Conservation (phyloP, 2,797 vertebrate species). For the Sebastes melanostomus region DNA sequence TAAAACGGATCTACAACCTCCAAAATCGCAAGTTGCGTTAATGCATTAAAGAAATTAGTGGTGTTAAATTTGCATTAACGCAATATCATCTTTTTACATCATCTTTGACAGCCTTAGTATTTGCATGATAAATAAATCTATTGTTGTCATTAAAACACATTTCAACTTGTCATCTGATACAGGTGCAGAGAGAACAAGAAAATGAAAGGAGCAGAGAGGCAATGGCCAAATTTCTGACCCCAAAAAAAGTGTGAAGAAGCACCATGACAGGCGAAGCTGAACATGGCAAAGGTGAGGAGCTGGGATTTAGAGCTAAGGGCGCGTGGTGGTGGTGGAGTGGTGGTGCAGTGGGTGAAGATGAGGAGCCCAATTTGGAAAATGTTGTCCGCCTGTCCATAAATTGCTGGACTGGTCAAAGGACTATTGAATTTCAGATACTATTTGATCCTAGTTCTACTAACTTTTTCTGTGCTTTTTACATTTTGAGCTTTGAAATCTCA, state of each 20-base stretch:
- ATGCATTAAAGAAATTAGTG: no score
- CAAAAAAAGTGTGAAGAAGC: neutral
- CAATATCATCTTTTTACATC: no score
- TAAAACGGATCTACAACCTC: no score
- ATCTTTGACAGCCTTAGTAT: no score
- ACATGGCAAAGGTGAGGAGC: neutral
- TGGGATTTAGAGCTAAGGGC: neutral
- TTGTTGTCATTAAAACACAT: neutral
- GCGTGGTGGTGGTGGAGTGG: neutral
- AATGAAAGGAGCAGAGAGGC: no score
- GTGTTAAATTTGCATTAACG: no score
- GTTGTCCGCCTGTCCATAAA: neutral
- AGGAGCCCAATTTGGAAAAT: neutral
- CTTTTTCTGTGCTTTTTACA: neutral
- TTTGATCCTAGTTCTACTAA: neutral
- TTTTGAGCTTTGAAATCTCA: slow-evolving; percentile 4
- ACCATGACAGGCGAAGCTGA: neutral
- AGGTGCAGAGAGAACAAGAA: neutral
- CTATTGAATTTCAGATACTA: neutral
- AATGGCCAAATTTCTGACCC: neutral
- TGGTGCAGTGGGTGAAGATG: neutral
- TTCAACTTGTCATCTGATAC: neutral
- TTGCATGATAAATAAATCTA: neutral
- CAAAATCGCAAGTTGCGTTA: no score
- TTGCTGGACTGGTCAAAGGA: neutral